These are phyloP conservation scores for Aplocera efformata DNA, from an alignment of 2,888 invertebrate genomes.

Conservation along the genomic window DNA sequence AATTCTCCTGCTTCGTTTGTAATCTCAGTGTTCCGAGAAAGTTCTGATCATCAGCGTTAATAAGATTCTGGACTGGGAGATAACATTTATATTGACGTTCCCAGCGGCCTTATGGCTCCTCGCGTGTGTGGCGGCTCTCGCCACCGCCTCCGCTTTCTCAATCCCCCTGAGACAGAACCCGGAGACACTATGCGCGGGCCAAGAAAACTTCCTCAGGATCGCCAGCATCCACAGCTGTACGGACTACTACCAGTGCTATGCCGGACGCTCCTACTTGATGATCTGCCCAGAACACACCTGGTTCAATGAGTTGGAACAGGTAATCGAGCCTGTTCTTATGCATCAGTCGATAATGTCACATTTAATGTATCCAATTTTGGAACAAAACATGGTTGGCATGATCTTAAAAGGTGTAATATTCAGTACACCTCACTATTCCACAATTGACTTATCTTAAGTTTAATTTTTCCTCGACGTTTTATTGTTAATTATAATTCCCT, in stretches of 20 bases:
- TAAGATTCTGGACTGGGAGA: no score
- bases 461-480: no score
- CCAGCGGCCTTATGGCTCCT: slow-evolving; percentile 47
- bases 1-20: no score
- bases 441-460: no score
- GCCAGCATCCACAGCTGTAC: slow-evolving; percentile 57
- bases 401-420: no score
- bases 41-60: no score
- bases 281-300: slow-evolving; percentile 64
- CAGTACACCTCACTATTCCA: no score
- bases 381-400: no score
- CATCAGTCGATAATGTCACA: no score
- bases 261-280: slow-evolving; percentile 63
- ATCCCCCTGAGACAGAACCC: slow-evolving; percentile 66
- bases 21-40: no score
- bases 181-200: slow-evolving; percentile 71
- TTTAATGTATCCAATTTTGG: no score
- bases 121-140: slow-evolving; percentile 47
- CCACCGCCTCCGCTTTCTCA: slow-evolving; percentile 64
- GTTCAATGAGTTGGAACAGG: slow-evolving; percentile 72
- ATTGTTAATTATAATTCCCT: no score
- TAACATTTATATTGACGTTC: slow-evolving; percentile 1
- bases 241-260: slow-evolving; percentile 72
- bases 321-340: slow-evolving; percentile 29
- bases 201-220: slow-evolving; percentile 71